Evolutionary conservation across 1,140 invertebrate genomes (phyloP), one percentile per base, ranked within the genome.

Genomic region (Neuroterus valhalla): DNA sequence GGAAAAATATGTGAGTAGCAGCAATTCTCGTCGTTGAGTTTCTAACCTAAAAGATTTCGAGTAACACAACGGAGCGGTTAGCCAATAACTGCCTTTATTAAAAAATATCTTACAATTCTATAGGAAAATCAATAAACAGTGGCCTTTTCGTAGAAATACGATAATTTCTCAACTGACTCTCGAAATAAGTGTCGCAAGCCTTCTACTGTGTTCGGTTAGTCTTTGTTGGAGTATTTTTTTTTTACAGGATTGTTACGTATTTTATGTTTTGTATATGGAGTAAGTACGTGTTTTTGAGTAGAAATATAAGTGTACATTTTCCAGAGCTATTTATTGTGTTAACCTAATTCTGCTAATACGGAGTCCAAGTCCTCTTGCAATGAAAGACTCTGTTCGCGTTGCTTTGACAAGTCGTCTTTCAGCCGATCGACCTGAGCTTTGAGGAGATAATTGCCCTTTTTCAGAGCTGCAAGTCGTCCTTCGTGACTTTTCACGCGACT

Each of bases 321-420:
- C 14, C 42, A 68, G 42, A 43, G 12, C 15, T 17, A 70, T 68
- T 74, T 62, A 6, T 76, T 74, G 68, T 71, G 50, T 86, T 87
- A 93, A 81, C 93, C 93, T 80, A 96, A 88, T 89, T 95, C 94
- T 17, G 94, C 93, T 66, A 96, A 92, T 1, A 95, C 92, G 8
- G 95, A 95, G 86, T 96, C 95, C 76, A 97, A 88, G 88, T 97
- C 96, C 83, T 96, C 93, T 89, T 96, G 94, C 26, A 97, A 87
- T 26, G 91, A 90, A 14, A 93, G 86, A 31, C 95, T 95, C 86
- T 94, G 92, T 82, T 96, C 95, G 83, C 94, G 93, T 79, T 96
- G 95, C 85, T 95, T 95, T 66, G 93, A 92, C 62, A 96, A 91
- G 85, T 96, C 95, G 84, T 97, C 96, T 88, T 96, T 95, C 43